Base-by-base conservation (phyloP, 2,888 invertebrate species). In the Sinodicranocentrus sp. region DNA sequence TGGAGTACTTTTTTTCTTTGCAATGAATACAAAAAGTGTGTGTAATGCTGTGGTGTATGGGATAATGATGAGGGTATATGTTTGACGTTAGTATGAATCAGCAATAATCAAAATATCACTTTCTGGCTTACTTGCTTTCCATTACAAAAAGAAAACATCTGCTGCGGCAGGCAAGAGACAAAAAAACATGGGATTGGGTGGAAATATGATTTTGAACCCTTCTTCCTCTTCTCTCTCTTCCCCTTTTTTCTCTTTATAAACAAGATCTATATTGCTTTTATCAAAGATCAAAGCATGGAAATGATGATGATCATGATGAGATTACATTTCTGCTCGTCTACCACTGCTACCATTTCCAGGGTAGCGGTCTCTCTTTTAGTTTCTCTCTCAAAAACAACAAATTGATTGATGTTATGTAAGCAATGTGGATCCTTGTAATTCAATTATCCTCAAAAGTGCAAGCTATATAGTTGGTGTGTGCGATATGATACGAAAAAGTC, bases 91-190 rank as follows among this genome's bases (percentile, higher is more conserved):
- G 57, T 68, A 82, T 82, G 82, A 82, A 68, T 82, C 82, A 82
- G 75, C 82, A 68, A 82, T 75, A 82, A 73, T 82, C 68, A 72
- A 80, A 80, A 72, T 73, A 82, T 73, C 75, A 82, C 75, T 82
- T 80, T 82, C 72, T 80, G 72, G 39, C 79, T 79, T 79, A 5
- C 28, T 65, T 63, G 33, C 57, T 57, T 71, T 71, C 54, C 26
- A 33, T 57, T 48, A 78, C 59, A 73, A 75, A 57, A 28, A 79
- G n/a, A 54, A 28, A 80, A 80, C 80, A 80, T 80, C 80, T 80
- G 80, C 80, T 80, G 19, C 52, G 43, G 75, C 75, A 39, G 54
- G 26, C 23, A 70, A 70, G 39, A 68, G 78, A 28, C 19, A 59
- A n/a, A 52, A 48, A n/a, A 65, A 19, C 8, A 48, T 25, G 1